Conservation (phyloP, 2,888 invertebrate species). For the Drosophila buzzatii region DNA sequence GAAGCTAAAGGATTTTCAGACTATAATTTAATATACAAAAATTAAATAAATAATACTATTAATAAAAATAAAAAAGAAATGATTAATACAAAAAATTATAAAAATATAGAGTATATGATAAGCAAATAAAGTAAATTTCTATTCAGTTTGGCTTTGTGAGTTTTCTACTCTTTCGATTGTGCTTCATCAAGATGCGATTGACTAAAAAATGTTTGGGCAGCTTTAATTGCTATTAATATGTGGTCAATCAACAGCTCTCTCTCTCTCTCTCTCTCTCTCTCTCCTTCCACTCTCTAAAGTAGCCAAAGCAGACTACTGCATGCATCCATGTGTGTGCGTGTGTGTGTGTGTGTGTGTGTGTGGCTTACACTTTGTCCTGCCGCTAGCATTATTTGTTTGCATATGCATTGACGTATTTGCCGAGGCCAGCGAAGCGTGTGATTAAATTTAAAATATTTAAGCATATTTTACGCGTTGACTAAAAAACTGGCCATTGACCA, state of each 20-base stretch:
- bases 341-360: neutral
- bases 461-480: constrained; percentile 80
- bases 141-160: too few relatives aligned
- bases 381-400: constrained; percentile 71
- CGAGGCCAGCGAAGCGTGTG: constrained; percentile 74
- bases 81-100: too few relatives aligned
- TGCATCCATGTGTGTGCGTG: neutral
- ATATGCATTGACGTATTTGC: constrained; percentile 79
- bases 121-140: too few relatives aligned
- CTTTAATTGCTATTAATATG: constrained; percentile 61
- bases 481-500: constrained; percentile 67
- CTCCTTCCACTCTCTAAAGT: neutral
- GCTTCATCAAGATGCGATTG: neutral
- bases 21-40: too few relatives aligned
- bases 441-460: constrained; percentile 80
- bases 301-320: neutral
- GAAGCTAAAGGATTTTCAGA: too few relatives aligned
- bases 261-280: neutral
- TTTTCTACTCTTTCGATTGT: too few relatives aligned
- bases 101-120: too few relatives aligned
- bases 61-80: too few relatives aligned
- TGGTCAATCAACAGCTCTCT: constrained; percentile 21
- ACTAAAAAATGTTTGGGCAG: constrained; percentile 10
- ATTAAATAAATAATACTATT: too few relatives aligned
- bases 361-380: constrained; percentile 4